phyloP scores from a whole-genome alignment of 2,797 vertebrate genomes.

The Malacoraja senta region DNA sequence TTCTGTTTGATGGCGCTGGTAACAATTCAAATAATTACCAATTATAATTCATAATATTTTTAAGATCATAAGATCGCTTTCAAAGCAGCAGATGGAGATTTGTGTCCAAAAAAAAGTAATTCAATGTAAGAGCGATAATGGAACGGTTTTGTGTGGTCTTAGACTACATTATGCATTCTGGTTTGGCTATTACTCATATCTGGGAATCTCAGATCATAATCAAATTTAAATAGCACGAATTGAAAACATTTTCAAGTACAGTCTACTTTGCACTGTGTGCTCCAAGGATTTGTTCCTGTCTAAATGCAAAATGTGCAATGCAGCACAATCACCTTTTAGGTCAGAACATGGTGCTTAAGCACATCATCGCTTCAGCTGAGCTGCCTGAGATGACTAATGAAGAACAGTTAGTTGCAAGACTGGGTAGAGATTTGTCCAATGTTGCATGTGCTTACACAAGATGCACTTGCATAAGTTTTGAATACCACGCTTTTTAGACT shows the following conservation, averaged over 20 bases:
- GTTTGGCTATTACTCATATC: background rate
- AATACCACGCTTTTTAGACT: too few species aligned
- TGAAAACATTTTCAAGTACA: background rate
- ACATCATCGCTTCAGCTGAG: background rate
- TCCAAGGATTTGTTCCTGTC: background rate
- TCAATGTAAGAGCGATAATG: background rate
- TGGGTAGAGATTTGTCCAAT: too few species aligned
- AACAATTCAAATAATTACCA: background rate
- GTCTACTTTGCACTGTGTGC: background rate
- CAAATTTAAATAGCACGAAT: background rate
- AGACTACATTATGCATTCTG: background rate
- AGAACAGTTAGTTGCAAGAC: too few species aligned
- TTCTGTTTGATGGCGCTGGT: background rate
- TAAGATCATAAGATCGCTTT: background rate
- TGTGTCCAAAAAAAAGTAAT: too few species aligned
- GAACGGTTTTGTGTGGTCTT: background rate
- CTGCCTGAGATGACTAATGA: background rate
- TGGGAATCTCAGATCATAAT: background rate
- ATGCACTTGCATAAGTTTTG: too few species aligned
- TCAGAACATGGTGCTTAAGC: background rate
- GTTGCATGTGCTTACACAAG: too few species aligned
- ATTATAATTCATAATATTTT: background rate
- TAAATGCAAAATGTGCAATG: background rate
- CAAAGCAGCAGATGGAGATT: background rate
- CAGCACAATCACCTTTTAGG: background rate